A percentile compares a stretch with the other conserved stretches of the same genome.
These are phyloP conservation scores for Ivindomyrus marchei DNA, from an alignment of 2,113 vertebrate genomes.

Conservation along the genomic window DNA sequence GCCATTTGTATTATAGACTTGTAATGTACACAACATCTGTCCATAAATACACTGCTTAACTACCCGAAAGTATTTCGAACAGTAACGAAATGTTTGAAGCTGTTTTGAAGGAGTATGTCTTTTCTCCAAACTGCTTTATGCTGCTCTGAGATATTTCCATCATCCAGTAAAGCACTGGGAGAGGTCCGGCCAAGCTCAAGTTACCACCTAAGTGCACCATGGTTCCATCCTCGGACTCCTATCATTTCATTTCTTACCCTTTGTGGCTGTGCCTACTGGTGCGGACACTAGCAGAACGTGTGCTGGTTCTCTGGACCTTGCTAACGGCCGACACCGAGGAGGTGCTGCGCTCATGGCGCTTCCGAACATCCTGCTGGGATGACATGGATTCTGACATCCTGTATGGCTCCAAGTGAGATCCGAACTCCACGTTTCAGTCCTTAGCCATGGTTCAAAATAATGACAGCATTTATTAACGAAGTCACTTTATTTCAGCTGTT, in stretches of 20 bases:
- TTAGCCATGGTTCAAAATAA: neutral
- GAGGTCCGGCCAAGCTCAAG: neutral
- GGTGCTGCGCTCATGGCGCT: constrained; percentile 74
- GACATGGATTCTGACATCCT: constrained; percentile 74
- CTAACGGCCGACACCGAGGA: constrained; percentile 61
- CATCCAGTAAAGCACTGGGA: neutral
- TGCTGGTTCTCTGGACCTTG: constrained; percentile 60
- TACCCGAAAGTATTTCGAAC: no score
- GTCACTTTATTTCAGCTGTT: neutral
- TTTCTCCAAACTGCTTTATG: neutral
- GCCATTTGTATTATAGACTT: neutral
- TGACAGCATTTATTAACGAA: neutral
- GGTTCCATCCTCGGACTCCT: neutral
- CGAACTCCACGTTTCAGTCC: constrained; percentile 3
- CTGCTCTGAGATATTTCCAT: neutral
- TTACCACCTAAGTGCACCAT: neutral
- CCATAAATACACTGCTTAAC: neutral
- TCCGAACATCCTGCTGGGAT: constrained; percentile 67
- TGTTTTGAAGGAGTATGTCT: neutral
- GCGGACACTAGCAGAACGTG: constrained; percentile 42
- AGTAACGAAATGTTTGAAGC: neutral
- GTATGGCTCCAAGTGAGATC: constrained; percentile 34
- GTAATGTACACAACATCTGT: neutral
- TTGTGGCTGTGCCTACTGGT: constrained; percentile 37
- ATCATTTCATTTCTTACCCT: constrained; percentile 53